Evolutionary conservation across 2,113 vertebrate genomes (phyloP), one percentile per base, ranked within the genome.

Genomic region (Aviceda subcristata): DNA sequence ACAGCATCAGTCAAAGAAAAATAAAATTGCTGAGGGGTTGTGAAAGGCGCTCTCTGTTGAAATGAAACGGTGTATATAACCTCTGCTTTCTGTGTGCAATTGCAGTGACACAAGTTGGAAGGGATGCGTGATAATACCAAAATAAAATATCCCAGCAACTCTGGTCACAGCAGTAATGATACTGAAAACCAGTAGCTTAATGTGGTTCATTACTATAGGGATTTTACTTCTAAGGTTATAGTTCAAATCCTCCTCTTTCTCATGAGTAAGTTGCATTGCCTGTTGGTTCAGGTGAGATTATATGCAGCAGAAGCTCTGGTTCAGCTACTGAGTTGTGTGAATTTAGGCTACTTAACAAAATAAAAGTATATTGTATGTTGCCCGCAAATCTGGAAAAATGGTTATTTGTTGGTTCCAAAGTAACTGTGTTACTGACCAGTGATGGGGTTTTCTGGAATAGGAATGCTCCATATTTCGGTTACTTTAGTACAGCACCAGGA

Each of bases 1-100:
- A 97, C 95, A 97, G 94, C 91, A 92, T 86, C 97, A 93, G 95
- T 97, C 94, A 95, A 91, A 95, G 95, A 67, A 86, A 95, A 97
- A 95, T 96, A 90, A 92, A 94, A 94, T 68, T 73, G 77, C 89
- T 0, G 2, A 80, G 71, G 67, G 53, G 55, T 56, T 89, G 80
- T 95, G 96, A 96, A 97, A 96, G 91, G 74, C 18, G 0, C 50
- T 66, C 92, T 95, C 81, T 88, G 89, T 96, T 95, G 86, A 76
- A 71, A 2, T 6, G 11, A 71, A 56, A 24, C 0, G 6, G 93
- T 92, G 78, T 92, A 15, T 79, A 1, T 95, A 96, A 96, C 92
- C 91, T 90, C 77, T 89, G 84, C 87, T 94, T 95, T 85, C 94
- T 76, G 73, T 1, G 0, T 63, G 89, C 68, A 9, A 43, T 29